Base-by-base conservation (phyloP, 2,113 vertebrate species). In the Platanista minor region DNA sequence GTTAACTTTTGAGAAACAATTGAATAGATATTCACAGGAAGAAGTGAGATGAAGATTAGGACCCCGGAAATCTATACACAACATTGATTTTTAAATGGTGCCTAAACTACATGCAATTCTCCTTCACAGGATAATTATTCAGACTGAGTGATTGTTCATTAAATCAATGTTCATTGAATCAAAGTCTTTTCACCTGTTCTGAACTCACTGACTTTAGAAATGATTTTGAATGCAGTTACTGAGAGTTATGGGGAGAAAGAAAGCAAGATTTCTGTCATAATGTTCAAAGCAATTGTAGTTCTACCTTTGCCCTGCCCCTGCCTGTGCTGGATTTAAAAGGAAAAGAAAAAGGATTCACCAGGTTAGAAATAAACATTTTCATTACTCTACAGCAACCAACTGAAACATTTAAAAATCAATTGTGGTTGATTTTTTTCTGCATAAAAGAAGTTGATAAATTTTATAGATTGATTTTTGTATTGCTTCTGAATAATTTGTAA, bases 111-210 rank as follows among this genome's bases (percentile, higher is more conserved):
- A 91, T 52, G 67, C 11, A 96, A 86, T 91, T 96, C 61, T 94
- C 87, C 64, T 92, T 93, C 82, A 86, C 31, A 67, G 41, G 81
- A 21, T 82, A 97, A 97, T 93, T 96, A 95, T 89, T 95, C 78
- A 91, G 67, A 80, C 27, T 7, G 13, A 87, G 86, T 36, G 46
- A 93, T 83, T 94, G 29, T 94, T 98, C 77, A 54, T 1, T 93
- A 86, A 97, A 78, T 94, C 94, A 94, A 87, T 94, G 29, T 94
- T 98, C 77, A 54, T 1, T 93, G 89, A 97, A 78, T 94, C 94
- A 94, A 87, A 57, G 74, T 93, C 66, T 96, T 89, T 95, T 97
- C 78, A 93, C 89, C 54, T 95, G 82, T 91, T 89, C 46, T 36
- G 86, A 87, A 94, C 5, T 25, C 77, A 91, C n/a, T 59, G 27